phyloP scores from a whole-genome alignment of 2,113 vertebrate genomes.

The Catagonus wagneri region DNA sequence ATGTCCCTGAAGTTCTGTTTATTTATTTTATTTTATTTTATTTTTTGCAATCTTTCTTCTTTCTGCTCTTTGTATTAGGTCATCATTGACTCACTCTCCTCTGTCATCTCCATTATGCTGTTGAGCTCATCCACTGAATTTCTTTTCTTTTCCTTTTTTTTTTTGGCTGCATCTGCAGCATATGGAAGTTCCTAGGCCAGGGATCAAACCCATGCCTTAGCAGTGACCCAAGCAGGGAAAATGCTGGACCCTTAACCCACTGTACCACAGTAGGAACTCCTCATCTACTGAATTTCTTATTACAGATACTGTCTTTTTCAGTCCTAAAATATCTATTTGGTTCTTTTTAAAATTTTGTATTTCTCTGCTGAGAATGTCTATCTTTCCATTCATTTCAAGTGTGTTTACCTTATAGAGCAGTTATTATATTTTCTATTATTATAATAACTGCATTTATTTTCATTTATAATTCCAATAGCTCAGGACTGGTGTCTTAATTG shows the following conservation, averaged over 20 bases:
- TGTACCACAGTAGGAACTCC: no score
- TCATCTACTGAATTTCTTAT: not conserved
- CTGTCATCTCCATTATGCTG: not conserved
- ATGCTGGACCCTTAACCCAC: no score
- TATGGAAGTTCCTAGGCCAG: no score
- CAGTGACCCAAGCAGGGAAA: no score
- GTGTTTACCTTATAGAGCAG: not conserved
- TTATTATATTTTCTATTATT: not conserved
- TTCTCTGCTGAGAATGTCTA: not conserved
- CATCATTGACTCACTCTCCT: not conserved
- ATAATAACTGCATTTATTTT: not conserved
- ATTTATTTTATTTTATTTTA: no score
- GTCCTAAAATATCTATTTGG: slow-evolving; percentile 12
- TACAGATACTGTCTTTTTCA: not conserved
- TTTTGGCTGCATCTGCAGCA: no score
- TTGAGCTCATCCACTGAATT: not conserved
- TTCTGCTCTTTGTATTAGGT: not conserved
- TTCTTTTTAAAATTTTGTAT: not conserved
- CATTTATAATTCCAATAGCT: not conserved
- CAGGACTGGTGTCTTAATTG: not conserved
- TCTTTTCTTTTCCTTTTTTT: not conserved
- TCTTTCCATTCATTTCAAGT: not conserved
- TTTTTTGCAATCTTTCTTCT: not conserved
- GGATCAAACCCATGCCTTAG: no score
- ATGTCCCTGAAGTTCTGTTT: not conserved